A percentile compares a stretch with the other conserved stretches of the same genome.
Conservation (phyloP, 2,888 invertebrate species). For the Julus scandinavius region DNA sequence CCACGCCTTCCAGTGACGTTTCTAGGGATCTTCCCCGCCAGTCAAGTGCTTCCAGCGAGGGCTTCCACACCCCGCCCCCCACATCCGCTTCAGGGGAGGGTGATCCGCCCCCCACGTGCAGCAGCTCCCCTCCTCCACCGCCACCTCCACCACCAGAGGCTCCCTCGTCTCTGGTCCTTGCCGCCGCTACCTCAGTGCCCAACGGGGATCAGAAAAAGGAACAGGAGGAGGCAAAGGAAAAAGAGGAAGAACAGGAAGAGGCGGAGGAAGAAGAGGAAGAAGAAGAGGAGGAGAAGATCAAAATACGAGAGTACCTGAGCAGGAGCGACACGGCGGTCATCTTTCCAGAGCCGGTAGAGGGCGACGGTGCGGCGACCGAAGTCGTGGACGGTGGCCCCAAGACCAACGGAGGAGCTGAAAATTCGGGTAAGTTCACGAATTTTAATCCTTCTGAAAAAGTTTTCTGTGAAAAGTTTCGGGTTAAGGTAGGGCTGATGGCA, state of each 20-base stretch:
- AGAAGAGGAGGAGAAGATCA: slow-evolving; percentile 63
- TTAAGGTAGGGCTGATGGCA: too few species aligned
- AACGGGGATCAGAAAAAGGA: slow-evolving; percentile 1
- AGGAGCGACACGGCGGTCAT: slow-evolving; percentile 70
- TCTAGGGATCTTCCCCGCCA: background rate
- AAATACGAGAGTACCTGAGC: slow-evolving; percentile 68
- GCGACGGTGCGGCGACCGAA: slow-evolving; percentile 58
- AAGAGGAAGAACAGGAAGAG: background rate
- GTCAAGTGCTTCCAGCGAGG: slow-evolving; percentile 55
- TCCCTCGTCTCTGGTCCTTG: background rate
- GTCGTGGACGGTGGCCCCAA: background rate
- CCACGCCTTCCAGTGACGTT: slow-evolving; percentile 38
- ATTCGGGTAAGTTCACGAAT: background rate
- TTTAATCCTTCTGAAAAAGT: too few species aligned
- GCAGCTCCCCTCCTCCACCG: background rate
- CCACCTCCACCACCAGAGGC: background rate
- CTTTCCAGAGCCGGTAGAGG: slow-evolving; percentile 68
- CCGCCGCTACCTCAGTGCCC: slow-evolving; percentile 51
- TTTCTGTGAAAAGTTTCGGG: too few species aligned
- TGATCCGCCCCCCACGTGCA: background rate
- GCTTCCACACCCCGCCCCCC: slow-evolving; percentile 52
- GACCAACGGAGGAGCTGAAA: slow-evolving; percentile 44
- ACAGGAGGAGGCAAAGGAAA: background rate
- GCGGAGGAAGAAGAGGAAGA: slow-evolving; percentile 36
- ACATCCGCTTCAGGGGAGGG: background rate